Conservation (phyloP, 2,888 invertebrate genomes). For the Adela reaumurella region DNA sequence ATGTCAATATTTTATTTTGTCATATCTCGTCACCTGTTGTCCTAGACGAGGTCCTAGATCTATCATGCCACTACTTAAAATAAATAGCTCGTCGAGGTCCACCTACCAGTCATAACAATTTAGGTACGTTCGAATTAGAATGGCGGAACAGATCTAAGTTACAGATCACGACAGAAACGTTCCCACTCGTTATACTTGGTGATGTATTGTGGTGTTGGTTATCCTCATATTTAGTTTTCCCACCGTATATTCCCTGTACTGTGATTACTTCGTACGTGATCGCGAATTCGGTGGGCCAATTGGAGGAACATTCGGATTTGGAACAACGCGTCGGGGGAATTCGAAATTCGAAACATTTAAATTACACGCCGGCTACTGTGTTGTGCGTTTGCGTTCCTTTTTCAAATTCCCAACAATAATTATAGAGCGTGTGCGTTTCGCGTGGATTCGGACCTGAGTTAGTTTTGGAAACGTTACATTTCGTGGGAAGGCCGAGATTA, state of each 20-base stretch:
- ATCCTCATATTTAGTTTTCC: too few species aligned
- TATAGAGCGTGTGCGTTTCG: background rate
- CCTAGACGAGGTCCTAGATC: too few species aligned
- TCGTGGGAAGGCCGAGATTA: background rate
- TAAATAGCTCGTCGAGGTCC: too few species aligned
- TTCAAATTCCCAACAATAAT: slow-evolving; percentile 33
- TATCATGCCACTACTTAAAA: too few species aligned
- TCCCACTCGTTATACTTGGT: background rate
- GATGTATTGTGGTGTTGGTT: too few species aligned
- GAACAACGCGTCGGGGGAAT: slow-evolving; percentile 19
- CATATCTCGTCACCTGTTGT: too few species aligned
- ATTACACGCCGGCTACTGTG: slow-evolving; percentile 54
- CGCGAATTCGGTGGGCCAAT: slow-evolving; percentile 15
- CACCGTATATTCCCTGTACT: too few species aligned
- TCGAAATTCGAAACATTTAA: slow-evolving; percentile 54
- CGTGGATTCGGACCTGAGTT: background rate
- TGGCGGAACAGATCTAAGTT: too few species aligned
- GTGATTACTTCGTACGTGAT: slow-evolving; percentile 20
- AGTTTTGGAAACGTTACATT: background rate
- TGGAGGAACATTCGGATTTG: slow-evolving; percentile 4
- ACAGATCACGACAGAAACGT: background rate
- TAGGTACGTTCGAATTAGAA: too few species aligned
- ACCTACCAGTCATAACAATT: too few species aligned
- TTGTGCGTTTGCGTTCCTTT: slow-evolving; percentile 23
- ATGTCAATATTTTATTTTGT: too few species aligned